Base-by-base conservation (phyloP, 2,113 vertebrate genomes). In the Xerus inauris region DNA sequence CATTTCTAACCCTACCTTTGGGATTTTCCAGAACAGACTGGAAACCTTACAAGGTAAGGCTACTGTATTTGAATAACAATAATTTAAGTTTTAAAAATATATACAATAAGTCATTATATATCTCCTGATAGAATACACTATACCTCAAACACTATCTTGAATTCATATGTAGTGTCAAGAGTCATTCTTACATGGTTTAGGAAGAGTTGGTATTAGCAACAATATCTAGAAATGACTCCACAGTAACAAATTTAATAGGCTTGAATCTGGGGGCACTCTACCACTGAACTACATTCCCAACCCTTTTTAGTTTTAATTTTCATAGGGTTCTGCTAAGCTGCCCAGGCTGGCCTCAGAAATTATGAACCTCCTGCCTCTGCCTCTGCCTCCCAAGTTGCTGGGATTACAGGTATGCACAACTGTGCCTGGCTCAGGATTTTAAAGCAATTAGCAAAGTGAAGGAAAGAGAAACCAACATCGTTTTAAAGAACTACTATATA, bases 221-320 rank as follows among this genome's bases (percentile, higher is more conserved):
- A 79, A 79, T 69, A 93, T 79, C 47, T 62, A 96, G 75, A 96
- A 95, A 90, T 62, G 87, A 82, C 16, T 94, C 62, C 8, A 8
- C 45, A 71, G 12, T 64, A 94, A 80, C 0, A 5, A 94, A 82
- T 87, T 16, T 47, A 89, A 67, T 45, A 17, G 51, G 17, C 22
- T 57, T 57, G 54, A 57, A 57, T 22, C 20, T 22, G 1, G 19
- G 20, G 54, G 54, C 19, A 22, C 54, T 57, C 54, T 57, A 57
- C 54, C 54, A 57, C 6, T 20, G 54, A 57, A 57, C 54, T 57
- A 57, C 20, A 57, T 57, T 22, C 20, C 17, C 20, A 57, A 20
- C 54, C 54, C 54, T 57, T 20, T 57, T 57, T 57, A 19, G 54
- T 22, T 22, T 57, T 57, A 22, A 57, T 57, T 57, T 22, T 22